Evolutionary conservation across 2,113 vertebrate genomes (phyloP), one percentile per base, ranked within the genome.

Genomic region (Felis chaus): DNA sequence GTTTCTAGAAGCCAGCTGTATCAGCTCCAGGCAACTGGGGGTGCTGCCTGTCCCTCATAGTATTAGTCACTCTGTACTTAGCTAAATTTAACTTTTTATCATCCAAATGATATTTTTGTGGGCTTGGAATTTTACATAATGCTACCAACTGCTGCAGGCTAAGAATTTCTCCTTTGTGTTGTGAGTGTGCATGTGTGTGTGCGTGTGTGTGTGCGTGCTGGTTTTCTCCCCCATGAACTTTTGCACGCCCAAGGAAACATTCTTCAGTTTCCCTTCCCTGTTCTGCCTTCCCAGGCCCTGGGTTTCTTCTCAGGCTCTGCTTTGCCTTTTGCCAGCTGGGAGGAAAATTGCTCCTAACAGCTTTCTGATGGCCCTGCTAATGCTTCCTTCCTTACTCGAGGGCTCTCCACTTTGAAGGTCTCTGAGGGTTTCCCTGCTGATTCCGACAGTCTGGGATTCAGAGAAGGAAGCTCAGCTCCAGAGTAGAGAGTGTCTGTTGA

Each of bases 71-170:
- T 96, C 98, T 98, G 97, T 98, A 87, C 98, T 98, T 78, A 95
- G 98, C 98, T 98, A 98, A 98, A 98, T 98, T 98, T 98, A 98
- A 98, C 98, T 98, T 98, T 97, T 98, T 98, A 98, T 98, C 98
- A 97, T 98, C 98, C 97, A 93, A 98, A 97, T 97, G 98, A 98
- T 98, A 98, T 98, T 98, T 98, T 96, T 98, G 95, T 98, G 97
- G 96, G 97, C 92, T 96, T 94, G 83, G 95, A 94, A 61, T 96
- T 98, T 98, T 98, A 98, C 97, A 97, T 98, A 98, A 98, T 86
- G 95, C 96, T 95, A 98, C 98, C 98, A 98, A 98, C 98, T 98
- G 98, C 97, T 91, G 91, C 93, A 80, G 96, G 97, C 98, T 95
- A 94, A 97, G 98, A 96, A 96, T 97, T 91, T 96, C 97, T 98